Evolutionary conservation across 92 coral and sea anemone genomes (phyloP).

Genomic region (Umimayanthus kanabou): DNA sequence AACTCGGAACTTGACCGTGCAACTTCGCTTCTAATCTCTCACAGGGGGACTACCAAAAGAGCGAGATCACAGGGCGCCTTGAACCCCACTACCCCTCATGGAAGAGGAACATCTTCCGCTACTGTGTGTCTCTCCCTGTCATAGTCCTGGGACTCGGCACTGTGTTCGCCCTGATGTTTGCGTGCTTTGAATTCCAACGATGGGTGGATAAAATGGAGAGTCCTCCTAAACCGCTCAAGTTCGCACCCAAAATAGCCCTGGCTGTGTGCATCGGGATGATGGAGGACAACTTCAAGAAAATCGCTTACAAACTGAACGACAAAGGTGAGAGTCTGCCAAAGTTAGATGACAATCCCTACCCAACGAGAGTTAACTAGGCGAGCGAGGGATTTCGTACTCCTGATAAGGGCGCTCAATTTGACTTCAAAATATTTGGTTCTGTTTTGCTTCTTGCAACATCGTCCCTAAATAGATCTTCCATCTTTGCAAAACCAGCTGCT

Average conservation of each 20-base stretch:
- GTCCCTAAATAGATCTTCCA: no score
- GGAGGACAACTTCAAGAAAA: conserved; percentile 96
- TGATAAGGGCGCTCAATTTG: no score
- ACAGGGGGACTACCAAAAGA: conserved; percentile 90
- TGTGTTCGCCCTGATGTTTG: conserved; percentile 79
- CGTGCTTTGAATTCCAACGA: conserved; percentile 94
- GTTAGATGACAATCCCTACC: no score
- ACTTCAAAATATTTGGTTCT: no score
- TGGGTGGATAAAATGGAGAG: conserved; percentile 97
- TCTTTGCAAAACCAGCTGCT: no score
- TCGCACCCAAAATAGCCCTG: conserved; percentile 94
- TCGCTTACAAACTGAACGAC: conserved; percentile 93
- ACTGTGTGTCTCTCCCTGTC: conserved; percentile 94
- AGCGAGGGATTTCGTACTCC: no score
- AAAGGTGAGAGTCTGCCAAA: conserved; percentile 59
- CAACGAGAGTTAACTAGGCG: no score
- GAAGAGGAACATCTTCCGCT: conserved; percentile 96
- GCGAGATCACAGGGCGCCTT: conserved; percentile 93
- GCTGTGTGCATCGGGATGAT: conserved; percentile 95
- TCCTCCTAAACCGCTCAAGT: conserved; percentile 96
- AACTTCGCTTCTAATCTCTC: not conserved
- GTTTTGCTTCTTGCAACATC: no score
- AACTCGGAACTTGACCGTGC: no score
- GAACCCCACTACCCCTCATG: conserved; percentile 93
- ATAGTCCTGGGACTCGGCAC: conserved; percentile 85